A percentile compares a stretch with the other conserved stretches of the same genome.
These are phyloP conservation scores for Eumacrocentrus americanus DNA, from an alignment of 2,888 invertebrate species.

Conservation along the genomic window DNA sequence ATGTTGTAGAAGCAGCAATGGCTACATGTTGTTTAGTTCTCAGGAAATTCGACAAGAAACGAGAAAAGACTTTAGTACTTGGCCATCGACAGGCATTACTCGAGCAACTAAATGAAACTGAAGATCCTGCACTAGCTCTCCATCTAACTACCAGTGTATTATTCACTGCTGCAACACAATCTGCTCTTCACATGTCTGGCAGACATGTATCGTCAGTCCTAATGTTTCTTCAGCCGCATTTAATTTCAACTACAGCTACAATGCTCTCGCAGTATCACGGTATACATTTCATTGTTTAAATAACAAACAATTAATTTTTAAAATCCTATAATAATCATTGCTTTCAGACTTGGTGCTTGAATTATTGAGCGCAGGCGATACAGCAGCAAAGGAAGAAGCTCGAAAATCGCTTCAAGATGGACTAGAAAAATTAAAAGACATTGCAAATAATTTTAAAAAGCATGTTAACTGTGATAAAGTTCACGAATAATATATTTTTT, in stretches of 20 bases:
- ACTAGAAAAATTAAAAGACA: slow-evolving; percentile 63
- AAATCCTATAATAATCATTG: slow-evolving; percentile 12
- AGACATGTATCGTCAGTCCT: slow-evolving; percentile 87
- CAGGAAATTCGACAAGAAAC: slow-evolving; percentile 90
- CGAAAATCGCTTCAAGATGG: slow-evolving; percentile 64
- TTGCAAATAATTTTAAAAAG: slow-evolving; percentile 65
- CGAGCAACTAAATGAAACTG: slow-evolving; percentile 75
- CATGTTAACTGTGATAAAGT: slow-evolving; percentile 51
- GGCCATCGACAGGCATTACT: slow-evolving; percentile 82
- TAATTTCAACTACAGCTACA: slow-evolving; percentile 71
- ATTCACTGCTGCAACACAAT: slow-evolving; percentile 80
- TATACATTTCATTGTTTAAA: slow-evolving; percentile 59
- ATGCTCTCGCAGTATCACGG: slow-evolving; percentile 79
- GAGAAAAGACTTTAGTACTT: slow-evolving; percentile 76
- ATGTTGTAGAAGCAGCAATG: slow-evolving; percentile 75
- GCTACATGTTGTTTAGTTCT: slow-evolving; percentile 78
- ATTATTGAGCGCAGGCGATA: slow-evolving; percentile 65
- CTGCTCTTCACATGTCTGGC: slow-evolving; percentile 90
- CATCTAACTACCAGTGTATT: slow-evolving; percentile 80
- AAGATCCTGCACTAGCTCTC: slow-evolving; percentile 79
- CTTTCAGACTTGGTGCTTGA: slow-evolving; percentile 71
- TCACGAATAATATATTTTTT: slow-evolving; percentile 37
- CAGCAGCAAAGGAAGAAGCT: slow-evolving; percentile 63
- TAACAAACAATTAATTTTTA: not conserved
- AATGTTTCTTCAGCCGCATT: slow-evolving; percentile 71